Base-by-base conservation (phyloP, 2,888 invertebrate genomes). In the Idaea biselata region DNA sequence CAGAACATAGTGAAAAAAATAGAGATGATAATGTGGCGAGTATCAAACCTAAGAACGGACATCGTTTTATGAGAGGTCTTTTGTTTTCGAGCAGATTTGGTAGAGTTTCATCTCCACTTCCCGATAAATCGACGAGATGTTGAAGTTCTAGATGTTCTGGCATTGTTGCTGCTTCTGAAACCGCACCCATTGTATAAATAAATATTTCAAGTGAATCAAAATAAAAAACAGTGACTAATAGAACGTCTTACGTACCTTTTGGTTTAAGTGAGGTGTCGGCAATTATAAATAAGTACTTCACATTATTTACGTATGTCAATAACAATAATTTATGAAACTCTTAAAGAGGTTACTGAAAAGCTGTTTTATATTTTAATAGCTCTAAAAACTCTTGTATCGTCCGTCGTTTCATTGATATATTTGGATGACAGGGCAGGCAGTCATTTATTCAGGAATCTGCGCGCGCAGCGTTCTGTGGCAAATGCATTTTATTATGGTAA, bases 1-100 rank as follows among this genome's bases (percentile, higher is more conserved):
- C 97, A 58, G 98, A 97, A 86, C 97, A 97, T 63, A 98, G 89
- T 1, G 97, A 98, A 85, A 98, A 98, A 85, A 98, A 98, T 59
- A 98, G 88, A 16, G 97, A 97, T 14, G 98, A 98, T 59, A 97
- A 84, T 0, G 97, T 97, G 16, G 97, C 97, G 62, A 97, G 90
- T 70, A 97, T 91, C 68, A 98, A 93, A 44, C 98, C 98, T 68
- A 97, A 91, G 78, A 97, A 97, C 0, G 97, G 97, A 77, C 95
- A 96, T 76, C 93, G 83, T 77, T 91, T 86, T 63, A 89, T 81
- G 7, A 92, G 84, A 32, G 92, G 93, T 66, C 90, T 82, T 69
- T 93, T 87, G 80, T 91, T 89, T 79, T 91, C 90, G 57, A 88
- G 76, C 64, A 89, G 79, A 78, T 91, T 90, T 63, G 89, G 86